Evolutionary conservation across 2,888 invertebrate species (phyloP), one percentile per base, ranked within the genome.

Genomic region (Agonum fuliginosum): DNA sequence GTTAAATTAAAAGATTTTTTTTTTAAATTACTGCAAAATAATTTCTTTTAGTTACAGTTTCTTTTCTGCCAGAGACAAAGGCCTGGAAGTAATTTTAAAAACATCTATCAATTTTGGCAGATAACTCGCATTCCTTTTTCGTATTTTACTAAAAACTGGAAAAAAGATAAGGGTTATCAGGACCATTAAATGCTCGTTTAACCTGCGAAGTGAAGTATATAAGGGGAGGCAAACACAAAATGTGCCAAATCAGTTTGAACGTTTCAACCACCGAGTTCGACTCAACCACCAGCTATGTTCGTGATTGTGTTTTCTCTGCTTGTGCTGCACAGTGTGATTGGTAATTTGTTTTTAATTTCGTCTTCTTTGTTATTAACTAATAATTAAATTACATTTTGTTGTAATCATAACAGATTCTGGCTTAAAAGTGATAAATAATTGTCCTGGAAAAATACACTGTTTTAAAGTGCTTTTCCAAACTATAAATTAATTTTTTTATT

Each of bases 101-200:
- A 54, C 54, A 54, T 54, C 54, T 54, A 54, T 54, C 54, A 54
- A 24, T 54, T 54, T 54, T 54, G 58, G 30, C 67, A 67, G 67
- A 67, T 41, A 67, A 67, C 4, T 67, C n/a, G 12, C 37, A 37
- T 67, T 67, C 67, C 24, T 67, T 67, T 67, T 67, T 41, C 41
- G 20, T 20, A 20, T 41, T 37, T 67, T 41, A 37, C 3, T 67
- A 37, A 37, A 41, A 67, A 20, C 37, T 41, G 37, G 24, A 41
- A 67, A 67, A 20, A 19, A 19, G 65, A 74, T 74, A 74, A 5
- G 34, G 3, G 20, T 75, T 75, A 75, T 75, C 75, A 48, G 46
- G 17, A 27, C 48, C 67, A 75, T 67, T 75, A 75, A 75, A 67
- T 75, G 65, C 67, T 75, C 75, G 48, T 67, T 75, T 75, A 75